Base-by-base conservation (phyloP, 2,888 invertebrate genomes). In the Stenchaetothrips biformis region DNA sequence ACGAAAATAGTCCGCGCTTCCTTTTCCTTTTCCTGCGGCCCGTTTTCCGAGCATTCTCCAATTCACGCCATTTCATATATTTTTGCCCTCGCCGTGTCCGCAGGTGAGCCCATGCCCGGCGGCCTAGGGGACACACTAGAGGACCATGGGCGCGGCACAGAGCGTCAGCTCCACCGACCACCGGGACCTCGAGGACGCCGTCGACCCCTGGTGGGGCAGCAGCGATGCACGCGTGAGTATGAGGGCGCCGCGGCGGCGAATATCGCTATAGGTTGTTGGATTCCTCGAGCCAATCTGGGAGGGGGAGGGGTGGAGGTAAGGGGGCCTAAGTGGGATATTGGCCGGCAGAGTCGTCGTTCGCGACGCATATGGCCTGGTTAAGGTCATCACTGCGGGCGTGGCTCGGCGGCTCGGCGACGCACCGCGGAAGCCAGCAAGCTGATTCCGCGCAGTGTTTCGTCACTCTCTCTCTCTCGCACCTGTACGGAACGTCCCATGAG, bases 121-220 rank as follows among this genome's bases (percentile, higher is more conserved):
- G 25, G 25, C 67, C 8, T 7, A 11, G 25, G 25, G 1, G 67
- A 74, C 9, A 8, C 67, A 74, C 67, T 74, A 74, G 67, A 74
- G 25, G 67, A 74, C 67, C 67, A 74, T 74, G 67, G 67, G 67
- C 67, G 67, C 67, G 67, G 25, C 67, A 21, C 67, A 74, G 67
- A 74, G 67, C 67, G 67, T 21, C 67, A 25, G 25, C 18, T 59
- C 59, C 59, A 59, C 59, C 59, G 59, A 59, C 59, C 59, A 8
- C 67, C 67, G 11, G 21, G 67, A 74, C 67, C 9, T 2, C 25
- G 21, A 25, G 25, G 21, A 25, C 67, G 25, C 25, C 67, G 67
- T 25, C 67, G 67, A 74, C 25, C 67, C 67, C 67, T 74, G 67
- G 67, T 74, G 67, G 67, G 67, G 67, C 67, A 8, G 13, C 67